These are phyloP conservation scores for Nephrotoma appendiculata DNA, from an alignment of 2,888 invertebrate species.

Conservation along the genomic window DNA sequence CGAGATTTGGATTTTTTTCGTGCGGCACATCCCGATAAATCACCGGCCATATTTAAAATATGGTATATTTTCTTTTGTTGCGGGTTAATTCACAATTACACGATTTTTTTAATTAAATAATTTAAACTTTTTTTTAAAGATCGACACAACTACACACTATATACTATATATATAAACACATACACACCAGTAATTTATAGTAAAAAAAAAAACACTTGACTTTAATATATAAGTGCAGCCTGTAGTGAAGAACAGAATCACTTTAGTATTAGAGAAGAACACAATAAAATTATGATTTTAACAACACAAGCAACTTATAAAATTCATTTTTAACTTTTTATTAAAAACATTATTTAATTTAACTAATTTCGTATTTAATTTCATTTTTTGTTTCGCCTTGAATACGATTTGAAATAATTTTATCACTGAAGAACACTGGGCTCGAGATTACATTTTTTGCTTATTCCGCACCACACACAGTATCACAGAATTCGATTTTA, in stretches of 20 bases:
- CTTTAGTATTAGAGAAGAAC: neutral
- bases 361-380: neutral
- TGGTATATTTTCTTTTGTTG: neutral
- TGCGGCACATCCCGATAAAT: slow-evolving; percentile 29
- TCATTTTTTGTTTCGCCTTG: neutral
- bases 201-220: too few relatives aligned
- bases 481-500: neutral
- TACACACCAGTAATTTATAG: neutral
- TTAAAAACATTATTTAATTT: neutral
- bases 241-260: neutral
- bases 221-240: neutral
- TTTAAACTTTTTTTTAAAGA: neutral
- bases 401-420: neutral
- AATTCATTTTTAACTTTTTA: neutral
- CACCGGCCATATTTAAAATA: slow-evolving; percentile 22
- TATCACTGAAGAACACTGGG: neutral
- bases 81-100: neutral
- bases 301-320: neutral
- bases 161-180: neutral
- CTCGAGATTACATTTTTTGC: neutral
- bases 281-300: neutral
- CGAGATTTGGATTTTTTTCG: slow-evolving; percentile 28
- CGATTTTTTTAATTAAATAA: neutral
- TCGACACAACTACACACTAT: neutral
- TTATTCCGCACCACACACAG: neutral